These are phyloP conservation scores for Condylura cristata DNA, from an alignment of 2,113 vertebrate genomes.

Conservation along the genomic window DNA sequence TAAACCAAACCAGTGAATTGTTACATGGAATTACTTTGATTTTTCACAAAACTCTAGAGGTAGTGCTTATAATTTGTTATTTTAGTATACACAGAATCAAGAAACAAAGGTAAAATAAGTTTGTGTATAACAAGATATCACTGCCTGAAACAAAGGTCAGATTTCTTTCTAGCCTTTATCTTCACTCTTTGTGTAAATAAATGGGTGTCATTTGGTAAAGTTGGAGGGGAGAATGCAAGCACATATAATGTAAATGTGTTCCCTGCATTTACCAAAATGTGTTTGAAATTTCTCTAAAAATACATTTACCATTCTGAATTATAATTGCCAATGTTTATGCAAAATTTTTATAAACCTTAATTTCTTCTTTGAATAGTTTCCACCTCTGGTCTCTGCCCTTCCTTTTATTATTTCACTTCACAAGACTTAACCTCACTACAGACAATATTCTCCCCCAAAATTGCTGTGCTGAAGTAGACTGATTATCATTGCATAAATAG, in stretches of 20 bases:
- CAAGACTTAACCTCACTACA: slow-evolving; percentile 57
- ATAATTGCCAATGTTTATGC: slow-evolving; percentile 56
- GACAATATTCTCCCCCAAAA: slow-evolving; percentile 71
- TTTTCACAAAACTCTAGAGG: neutral
- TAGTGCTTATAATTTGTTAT: slow-evolving; percentile 9
- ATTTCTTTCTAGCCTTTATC: neutral
- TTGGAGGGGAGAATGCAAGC: neutral
- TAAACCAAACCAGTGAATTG: neutral
- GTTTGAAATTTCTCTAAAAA: slow-evolving; percentile 60
- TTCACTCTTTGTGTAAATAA: neutral
- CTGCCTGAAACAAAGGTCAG: slow-evolving; percentile 20
- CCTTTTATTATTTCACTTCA: slow-evolving; percentile 75
- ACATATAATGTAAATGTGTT: slow-evolving; percentile 6
- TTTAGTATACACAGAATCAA: neutral
- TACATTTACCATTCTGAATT: slow-evolving; percentile 53
- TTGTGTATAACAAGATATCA: neutral
- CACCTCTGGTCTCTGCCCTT: slow-evolving; percentile 62
- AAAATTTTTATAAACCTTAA: slow-evolving; percentile 68
- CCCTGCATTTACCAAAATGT: neutral
- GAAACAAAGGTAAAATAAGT: slow-evolving; percentile 53
- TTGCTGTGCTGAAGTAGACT: slow-evolving; percentile 67
- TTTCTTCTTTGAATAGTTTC: slow-evolving; percentile 69
- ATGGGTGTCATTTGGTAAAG: neutral
- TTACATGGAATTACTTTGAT: neutral
- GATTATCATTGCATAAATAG: slow-evolving; percentile 80